Base-by-base conservation (phyloP, 1,140 invertebrate species). In the Formica selysi region DNA sequence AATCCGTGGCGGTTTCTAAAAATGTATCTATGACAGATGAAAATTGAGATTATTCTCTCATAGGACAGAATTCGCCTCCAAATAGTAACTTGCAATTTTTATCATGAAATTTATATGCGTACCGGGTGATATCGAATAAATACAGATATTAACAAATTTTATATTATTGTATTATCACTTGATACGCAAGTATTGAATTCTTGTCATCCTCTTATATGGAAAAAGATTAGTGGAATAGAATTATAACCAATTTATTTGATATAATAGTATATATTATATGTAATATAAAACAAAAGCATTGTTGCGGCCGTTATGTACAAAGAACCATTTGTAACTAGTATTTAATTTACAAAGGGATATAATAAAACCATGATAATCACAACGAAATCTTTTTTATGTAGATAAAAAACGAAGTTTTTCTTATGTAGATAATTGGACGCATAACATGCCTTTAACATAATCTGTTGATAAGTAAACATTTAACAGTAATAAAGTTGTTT, bases 291-390 rank as follows among this genome's bases (percentile, higher is more conserved):
- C 84, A 93, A 94, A 94, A 92, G 91, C 79, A 92, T 90, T 93
- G 93, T 94, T 93, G 92, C 92, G 91, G 90, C 93, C 91, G 91
- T 94, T 95, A 94, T 94, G 94, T 95, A 95, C 94, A 95, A 95
- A 95, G 92, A 94, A 91, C 93, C 93, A 51, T 94, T 95, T 95
- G 94, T 94, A 95, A 94, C 89, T 94, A 90, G 91, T 94, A 94
- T 95, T 94, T 94, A 95, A 94, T 93, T 93, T 93, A 94, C 93
- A 93, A 93, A 71, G 91, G 89, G 94, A 94, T 51, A 51, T 93
- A 95, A 95, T 94, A 94, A 95, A 94, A 90, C 87, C 73, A 89
- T 92, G 90, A 88, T 89, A 87, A 92, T 92, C 91, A 92, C 88
- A 88, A 74, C 57, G 85, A 79, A 87, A 68, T 29, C 1, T 29